Base-by-base conservation (phyloP, 2,797 vertebrate genomes). In the Australoheros facetus region DNA sequence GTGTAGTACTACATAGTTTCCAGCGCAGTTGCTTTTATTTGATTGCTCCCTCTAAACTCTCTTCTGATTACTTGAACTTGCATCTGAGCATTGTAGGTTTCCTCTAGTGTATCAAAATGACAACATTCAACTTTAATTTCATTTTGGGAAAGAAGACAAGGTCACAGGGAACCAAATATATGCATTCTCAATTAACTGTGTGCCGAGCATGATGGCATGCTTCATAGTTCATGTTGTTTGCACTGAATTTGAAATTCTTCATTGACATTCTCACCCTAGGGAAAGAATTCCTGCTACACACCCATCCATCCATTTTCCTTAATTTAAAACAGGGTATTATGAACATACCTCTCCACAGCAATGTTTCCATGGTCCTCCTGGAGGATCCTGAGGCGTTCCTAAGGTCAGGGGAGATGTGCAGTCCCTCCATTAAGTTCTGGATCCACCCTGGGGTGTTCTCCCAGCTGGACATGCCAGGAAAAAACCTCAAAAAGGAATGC, bases 381-480 rank as follows among this genome's bases (percentile, higher is more conserved):
- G 64, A 23, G 64, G 64, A 51, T 69, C 64, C 45, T 30, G 45
- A 69, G 64, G 64, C 10, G 3, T 69, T 69, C 45, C 42, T 51
- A 1, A 30, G 45, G 26, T 69, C 64, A 69, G 64, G 19, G 1
- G 26, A 51, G 16, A 2, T 51, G 64, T 51, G 2, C 45, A 30
- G 30, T 69, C 64, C 23, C 17, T 51, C 17, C 7, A 13, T 42
- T 69, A 69, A n/a, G 26, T 51, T 69, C 26, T 69, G 64, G n/a
- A 9, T 11, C 0, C 30, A 51, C 45, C 45, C 26, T 32, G 64
- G 26, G 45, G 45, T 69, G 64, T 51, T 69, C 45, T 69, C 45
- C 64, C 64, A 69, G 42, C 62, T 51, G 62, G 62, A 69, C 62
- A 45, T 66, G 16, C 42, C 26, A 69, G 64, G 42, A 69, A 51